These are phyloP conservation scores for Patagioenas fasciata DNA, from an alignment of 2,113 vertebrate genomes.

Conservation along the genomic window DNA sequence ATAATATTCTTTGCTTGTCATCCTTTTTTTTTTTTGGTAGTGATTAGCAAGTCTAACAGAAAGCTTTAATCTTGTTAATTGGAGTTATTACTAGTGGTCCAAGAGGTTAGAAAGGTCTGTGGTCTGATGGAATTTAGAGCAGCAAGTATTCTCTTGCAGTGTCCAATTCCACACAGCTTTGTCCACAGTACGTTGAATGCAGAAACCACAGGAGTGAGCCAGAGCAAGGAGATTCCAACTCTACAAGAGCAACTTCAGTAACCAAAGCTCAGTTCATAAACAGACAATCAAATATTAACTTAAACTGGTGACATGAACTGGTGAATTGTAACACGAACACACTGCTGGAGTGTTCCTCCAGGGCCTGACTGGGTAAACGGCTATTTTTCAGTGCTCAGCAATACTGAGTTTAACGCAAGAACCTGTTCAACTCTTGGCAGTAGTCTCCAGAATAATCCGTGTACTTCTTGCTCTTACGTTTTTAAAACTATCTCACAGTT, in stretches of 20 bases:
- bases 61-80: conserved; percentile 40
- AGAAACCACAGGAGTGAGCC: accelerated
- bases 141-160: not conserved
- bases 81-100: not conserved
- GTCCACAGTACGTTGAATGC: accelerated
- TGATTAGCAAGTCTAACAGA: not conserved
- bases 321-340: not conserved
- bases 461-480: not conserved
- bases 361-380: not conserved
- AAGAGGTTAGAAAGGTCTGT: not conserved
- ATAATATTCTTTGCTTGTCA: not conserved
- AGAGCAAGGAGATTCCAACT: not conserved
- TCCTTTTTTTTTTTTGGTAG: not conserved
- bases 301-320: not conserved
- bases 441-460: not conserved
- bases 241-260: not conserved
- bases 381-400: not conserved
- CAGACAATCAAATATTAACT: not conserved
- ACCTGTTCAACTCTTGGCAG: not conserved
- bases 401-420: not conserved
- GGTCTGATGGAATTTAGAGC: not conserved
- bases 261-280: not conserved
- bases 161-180: not conserved
- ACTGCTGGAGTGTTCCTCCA: not conserved
- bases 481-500: not conserved